phyloP scores from a whole-genome alignment of 2,797 vertebrate genomes.

The Hipposideros larvatus region DNA sequence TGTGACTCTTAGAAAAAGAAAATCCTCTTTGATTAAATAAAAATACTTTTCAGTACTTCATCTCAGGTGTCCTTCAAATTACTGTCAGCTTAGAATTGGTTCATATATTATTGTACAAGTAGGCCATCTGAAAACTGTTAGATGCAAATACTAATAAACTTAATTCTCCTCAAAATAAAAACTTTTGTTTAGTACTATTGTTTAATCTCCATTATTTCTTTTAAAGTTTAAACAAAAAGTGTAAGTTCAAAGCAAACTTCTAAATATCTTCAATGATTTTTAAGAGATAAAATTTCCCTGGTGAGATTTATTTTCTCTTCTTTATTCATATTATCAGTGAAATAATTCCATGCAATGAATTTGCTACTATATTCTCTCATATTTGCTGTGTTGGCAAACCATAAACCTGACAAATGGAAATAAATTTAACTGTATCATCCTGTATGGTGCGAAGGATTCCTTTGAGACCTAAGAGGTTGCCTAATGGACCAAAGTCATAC shows the following conservation, averaged over 20 bases:
- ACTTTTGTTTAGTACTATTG: neutral
- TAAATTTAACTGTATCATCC: neutral
- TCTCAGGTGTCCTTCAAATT: neutral
- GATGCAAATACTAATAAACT: neutral
- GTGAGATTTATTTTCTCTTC: neutral
- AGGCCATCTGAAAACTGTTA: slow-evolving; percentile 27
- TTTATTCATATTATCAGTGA: neutral
- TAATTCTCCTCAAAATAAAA: neutral
- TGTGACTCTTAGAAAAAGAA: neutral
- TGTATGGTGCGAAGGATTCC: neutral
- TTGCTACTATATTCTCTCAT: neutral
- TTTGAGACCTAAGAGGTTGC: neutral
- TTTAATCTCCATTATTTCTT: slow-evolving; percentile 8
- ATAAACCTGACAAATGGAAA: neutral
- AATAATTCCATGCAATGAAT: slow-evolving; percentile 11
- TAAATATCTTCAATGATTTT: neutral
- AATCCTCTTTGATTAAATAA: neutral
- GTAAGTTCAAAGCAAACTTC: neutral
- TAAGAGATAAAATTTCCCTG: neutral
- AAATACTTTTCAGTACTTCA: neutral
- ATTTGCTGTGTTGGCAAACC: neutral
- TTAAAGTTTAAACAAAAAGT: neutral
- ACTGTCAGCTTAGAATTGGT: neutral
- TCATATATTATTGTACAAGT: neutral
- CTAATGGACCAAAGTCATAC: neutral